phyloP scores from a whole-genome alignment of 2,113 vertebrate genomes.

The Bos javanicus region DNA sequence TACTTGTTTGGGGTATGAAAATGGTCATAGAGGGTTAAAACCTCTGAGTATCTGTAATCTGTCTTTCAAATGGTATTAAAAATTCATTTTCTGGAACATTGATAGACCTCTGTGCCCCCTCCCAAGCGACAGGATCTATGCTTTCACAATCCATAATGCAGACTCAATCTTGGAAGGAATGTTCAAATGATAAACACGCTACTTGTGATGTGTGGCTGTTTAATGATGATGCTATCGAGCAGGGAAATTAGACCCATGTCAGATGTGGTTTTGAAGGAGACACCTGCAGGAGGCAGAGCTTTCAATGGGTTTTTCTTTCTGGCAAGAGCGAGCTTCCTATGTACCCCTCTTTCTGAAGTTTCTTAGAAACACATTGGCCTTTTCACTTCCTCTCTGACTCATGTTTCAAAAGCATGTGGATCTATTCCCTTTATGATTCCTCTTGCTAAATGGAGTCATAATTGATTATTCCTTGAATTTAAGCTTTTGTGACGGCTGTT shows the following conservation, averaged over 20 bases:
- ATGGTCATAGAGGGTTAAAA: constrained; percentile 45
- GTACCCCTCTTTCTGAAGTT: constrained; percentile 60
- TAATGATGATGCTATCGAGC: constrained; percentile 88
- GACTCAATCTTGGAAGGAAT: constrained; percentile 78
- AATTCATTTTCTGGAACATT: constrained; percentile 49
- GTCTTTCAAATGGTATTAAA: constrained; percentile 64
- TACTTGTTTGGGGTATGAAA: not conserved
- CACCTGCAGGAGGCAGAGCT: constrained; percentile 75
- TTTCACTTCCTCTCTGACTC: constrained; percentile 59
- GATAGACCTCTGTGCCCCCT: not conserved
- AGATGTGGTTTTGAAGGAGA: constrained; percentile 87
- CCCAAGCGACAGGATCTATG: constrained; percentile 27
- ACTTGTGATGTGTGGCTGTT: constrained; percentile 83
- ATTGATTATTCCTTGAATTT: constrained; percentile 61
- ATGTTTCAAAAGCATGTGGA: constrained; percentile 62
- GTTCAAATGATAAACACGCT: constrained; percentile 84
- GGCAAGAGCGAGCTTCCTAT: constrained; percentile 78
- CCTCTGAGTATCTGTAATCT: constrained; percentile 35
- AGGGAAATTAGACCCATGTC: constrained; percentile 86
- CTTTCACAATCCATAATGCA: constrained; percentile 74
- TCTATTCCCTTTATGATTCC: constrained; percentile 69
- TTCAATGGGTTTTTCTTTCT: constrained; percentile 85
- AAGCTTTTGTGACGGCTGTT: not conserved
- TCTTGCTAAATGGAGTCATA: constrained; percentile 41
- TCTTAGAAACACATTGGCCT: constrained; percentile 81